Evolutionary conservation across 2,888 invertebrate genomes (phyloP), one percentile per base, ranked within the genome.

Genomic region (Drosophila mimetica): DNA sequence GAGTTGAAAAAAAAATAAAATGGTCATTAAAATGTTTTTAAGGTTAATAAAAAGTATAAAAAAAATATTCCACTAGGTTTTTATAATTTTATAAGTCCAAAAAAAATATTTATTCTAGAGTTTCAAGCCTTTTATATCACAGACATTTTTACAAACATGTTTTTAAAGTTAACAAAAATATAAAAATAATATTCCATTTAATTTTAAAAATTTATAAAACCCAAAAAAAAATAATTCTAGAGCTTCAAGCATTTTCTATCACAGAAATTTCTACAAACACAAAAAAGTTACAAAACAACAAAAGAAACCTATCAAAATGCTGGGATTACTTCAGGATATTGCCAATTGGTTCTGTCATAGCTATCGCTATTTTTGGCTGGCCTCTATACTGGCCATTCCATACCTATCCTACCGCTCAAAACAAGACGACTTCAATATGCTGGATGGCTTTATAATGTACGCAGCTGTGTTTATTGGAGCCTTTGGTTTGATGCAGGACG

Each of bases 371-470:
- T 36, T 65, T 1, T 36, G 67, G 47, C 2, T 65, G 8, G 7
- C 36, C 14, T 53, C 59, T 4, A 0, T 83, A 7, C 0, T 67
- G 47, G 51, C 60, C 14, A 67, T 77, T n/a, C 80, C 80, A 2
- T 79, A 72, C 65, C 22, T 80, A 4, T 22, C 50, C 25, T 39
- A 71, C 3, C 59, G 73, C 39, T 53, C 53, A 5, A 55, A 71
- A 16, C 42, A 55, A 14, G 36, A 51, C 13, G 41, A 51, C 9
- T 20, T 78, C 4, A 28, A 25, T 32, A 5, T 14, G 6, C 14
- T 71, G 22, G 79, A 84, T 20, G 41, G 36, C 5, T 28, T 32
- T 8, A 60, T 84, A 6, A 74, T 78, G 61, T 67, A 75, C 22
- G 5, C 11, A 6, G n/a, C 22, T n/a, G 22, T 57, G 8, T 20